Percentiles rank a stretch among this genome's conserved stretches.
Evolutionary conservation across 2,888 invertebrate genomes (phyloP).

Genomic region (Aproaerema taeniolella): DNA sequence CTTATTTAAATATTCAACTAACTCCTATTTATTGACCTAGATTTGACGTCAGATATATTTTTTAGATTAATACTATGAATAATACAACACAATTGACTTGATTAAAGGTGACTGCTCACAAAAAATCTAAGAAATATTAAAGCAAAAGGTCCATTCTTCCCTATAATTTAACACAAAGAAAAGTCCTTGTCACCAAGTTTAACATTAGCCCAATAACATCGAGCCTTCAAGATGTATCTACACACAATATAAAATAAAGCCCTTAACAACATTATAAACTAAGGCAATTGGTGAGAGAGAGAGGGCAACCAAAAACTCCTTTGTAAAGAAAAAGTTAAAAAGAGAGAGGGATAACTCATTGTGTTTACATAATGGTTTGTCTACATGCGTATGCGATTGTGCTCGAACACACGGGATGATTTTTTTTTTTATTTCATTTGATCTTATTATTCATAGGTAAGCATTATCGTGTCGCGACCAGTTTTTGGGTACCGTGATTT

Average conservation of each 20-base stretch:
- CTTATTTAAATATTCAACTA: too few species aligned
- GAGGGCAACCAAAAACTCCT: constrained; percentile 35
- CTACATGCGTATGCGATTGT: constrained; percentile 67
- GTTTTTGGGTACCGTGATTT: constrained; percentile 24
- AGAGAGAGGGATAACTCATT: constrained; percentile 49
- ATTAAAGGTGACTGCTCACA: too few species aligned
- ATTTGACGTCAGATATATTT: too few species aligned
- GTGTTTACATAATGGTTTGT: constrained; percentile 68
- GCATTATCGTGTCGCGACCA: constrained; percentile 50
- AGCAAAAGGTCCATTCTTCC: too few species aligned
- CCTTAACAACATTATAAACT: constrained; percentile 43
- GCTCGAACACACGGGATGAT: constrained; percentile 43
- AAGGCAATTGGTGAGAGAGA: constrained; percentile 47
- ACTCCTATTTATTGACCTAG: too few species aligned
- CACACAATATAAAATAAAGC: constrained; percentile 21
- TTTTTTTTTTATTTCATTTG: constrained; percentile 57
- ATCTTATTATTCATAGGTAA: constrained; percentile 72
- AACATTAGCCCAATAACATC: constrained; percentile 4
- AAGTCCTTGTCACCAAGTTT: constrained; percentile 6
- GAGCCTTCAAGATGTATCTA: constrained; percentile 9
- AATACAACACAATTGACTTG: too few species aligned
- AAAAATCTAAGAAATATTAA: too few species aligned
- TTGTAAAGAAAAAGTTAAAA: constrained; percentile 33
- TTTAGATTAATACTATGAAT: too few species aligned
- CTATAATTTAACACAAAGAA: too few species aligned